Evolutionary conservation across 2,113 vertebrate genomes (phyloP).

Genomic region (Takifugu flavidus): DNA sequence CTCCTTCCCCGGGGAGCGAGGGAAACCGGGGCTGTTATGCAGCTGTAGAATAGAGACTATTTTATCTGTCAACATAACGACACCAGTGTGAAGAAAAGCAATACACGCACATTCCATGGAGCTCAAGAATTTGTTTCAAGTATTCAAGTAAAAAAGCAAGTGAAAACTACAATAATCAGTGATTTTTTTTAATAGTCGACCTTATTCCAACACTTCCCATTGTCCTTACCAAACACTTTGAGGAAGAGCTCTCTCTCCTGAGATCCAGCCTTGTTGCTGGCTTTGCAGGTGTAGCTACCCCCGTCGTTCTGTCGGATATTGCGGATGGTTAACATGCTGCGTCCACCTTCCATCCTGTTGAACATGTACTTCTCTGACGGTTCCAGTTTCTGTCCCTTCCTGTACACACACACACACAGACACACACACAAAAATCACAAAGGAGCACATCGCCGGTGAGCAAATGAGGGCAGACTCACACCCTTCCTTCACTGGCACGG

Average conservation of each 20-base stretch:
- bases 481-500: not conserved
- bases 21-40: too few relatives aligned
- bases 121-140: too few relatives aligned
- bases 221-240: conserved; percentile 92
- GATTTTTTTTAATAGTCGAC: too few relatives aligned
- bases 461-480: not conserved
- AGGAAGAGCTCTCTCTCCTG: conserved; percentile 87
- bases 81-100: too few relatives aligned
- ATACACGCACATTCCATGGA: too few relatives aligned
- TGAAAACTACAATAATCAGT: too few relatives aligned
- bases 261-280: conserved; percentile 91
- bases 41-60: too few relatives aligned
- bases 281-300: conserved; percentile 85
- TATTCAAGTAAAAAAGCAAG: too few relatives aligned
- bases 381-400: conserved; percentile 84
- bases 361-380: conserved; percentile 84
- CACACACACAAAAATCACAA: not conserved
- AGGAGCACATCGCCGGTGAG: not conserved
- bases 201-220: too few relatives aligned
- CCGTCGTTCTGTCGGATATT: conserved; percentile 86
- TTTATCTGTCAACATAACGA: too few relatives aligned
- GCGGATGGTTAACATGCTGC: conserved; percentile 84
- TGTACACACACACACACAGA: conserved; percentile 49
- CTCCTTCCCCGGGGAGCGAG: too few relatives aligned
- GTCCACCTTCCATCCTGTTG: conserved; percentile 74